Base-by-base conservation (phyloP, 2,888 invertebrate genomes). In the Pristionchus entomophagus region DNA sequence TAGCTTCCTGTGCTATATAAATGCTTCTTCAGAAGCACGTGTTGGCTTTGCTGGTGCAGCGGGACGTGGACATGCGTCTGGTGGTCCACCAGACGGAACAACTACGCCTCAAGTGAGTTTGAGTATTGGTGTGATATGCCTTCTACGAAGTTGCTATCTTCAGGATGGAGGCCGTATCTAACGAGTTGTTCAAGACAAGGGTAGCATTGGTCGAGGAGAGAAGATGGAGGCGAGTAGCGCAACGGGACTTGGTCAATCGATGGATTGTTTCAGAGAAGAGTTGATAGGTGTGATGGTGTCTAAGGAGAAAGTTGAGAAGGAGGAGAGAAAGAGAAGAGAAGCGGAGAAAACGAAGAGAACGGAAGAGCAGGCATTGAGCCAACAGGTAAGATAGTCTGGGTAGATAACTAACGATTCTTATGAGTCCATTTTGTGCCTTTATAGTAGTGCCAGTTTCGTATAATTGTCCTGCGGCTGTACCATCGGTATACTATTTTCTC, bases 231-330 rank as follows among this genome's bases (percentile, higher is more conserved):
- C 19, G 35, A 29, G 1, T 22, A 19, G 35, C n/a, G 62, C 26
- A 59, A 65, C 19, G 19, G 45, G 14, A 14, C 45, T 10, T 56
- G n/a, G n/a, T 56, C n/a, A 56, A 22, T 56, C 56, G 26, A 45
- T 73, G n/a, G n/a, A n/a, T 14, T 22, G 17, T 56, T 56, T 12
- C 51, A 80, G 78, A 35, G 51, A 80, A 19, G 51, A 80, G 49
- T 51, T 80, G 78, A 51, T 80, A 41, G 19, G 17, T 29, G 78
- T 80, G 29, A 49, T 80, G 49, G 78, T 80, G 49, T 26, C 51
- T 10, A 80, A 80, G 32, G 78, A 80, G 32, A 80, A 80, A 51
- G 17, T 17, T 32, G 78, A 80, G 78, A 80, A 51, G 29, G 78
- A 80, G 78, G 78, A 80, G 78, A 49, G 51, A 51, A 41, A 2